phyloP scores from a whole-genome alignment of 2,797 vertebrate species.

The Chiroxiphia lanceolata region DNA sequence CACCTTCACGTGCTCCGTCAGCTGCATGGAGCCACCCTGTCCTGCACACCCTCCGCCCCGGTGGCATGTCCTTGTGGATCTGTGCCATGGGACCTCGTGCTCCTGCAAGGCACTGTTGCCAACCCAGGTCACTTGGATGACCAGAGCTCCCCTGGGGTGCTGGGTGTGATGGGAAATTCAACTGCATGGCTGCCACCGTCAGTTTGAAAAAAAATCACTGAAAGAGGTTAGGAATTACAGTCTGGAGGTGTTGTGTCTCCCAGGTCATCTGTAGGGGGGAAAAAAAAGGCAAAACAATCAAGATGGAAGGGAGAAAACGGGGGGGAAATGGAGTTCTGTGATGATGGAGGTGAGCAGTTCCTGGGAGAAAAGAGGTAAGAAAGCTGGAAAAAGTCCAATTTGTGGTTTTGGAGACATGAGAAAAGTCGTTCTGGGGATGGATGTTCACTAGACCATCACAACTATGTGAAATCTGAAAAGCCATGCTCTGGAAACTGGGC shows the following conservation, averaged over 20 bases:
- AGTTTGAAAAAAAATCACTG: neutral
- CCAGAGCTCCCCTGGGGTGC: neutral
- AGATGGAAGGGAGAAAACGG: neutral
- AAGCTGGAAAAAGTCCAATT: neutral
- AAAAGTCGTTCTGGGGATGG: neutral
- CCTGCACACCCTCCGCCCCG: neutral
- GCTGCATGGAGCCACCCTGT: neutral
- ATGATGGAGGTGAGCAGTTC: neutral
- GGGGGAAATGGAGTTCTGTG: neutral
- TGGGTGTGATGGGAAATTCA: neutral
- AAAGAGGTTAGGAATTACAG: neutral
- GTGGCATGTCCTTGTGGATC: neutral
- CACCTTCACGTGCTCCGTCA: slow-evolving; percentile 28
- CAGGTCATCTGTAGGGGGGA: too few species aligned
- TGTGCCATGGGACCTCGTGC: neutral
- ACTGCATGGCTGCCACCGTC: neutral
- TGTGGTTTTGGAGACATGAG: neutral
- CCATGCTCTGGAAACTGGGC: neutral
- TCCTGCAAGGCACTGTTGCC: neutral
- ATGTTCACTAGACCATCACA: slow-evolving; percentile 41
- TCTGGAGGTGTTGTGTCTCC: fast-evolving
- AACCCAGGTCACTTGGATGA: neutral
- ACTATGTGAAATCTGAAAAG: neutral
- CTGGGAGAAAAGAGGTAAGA: neutral
- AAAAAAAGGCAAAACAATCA: neutral